phyloP scores from a whole-genome alignment of 2,888 invertebrate species.

The Drosophila imparisetae region DNA sequence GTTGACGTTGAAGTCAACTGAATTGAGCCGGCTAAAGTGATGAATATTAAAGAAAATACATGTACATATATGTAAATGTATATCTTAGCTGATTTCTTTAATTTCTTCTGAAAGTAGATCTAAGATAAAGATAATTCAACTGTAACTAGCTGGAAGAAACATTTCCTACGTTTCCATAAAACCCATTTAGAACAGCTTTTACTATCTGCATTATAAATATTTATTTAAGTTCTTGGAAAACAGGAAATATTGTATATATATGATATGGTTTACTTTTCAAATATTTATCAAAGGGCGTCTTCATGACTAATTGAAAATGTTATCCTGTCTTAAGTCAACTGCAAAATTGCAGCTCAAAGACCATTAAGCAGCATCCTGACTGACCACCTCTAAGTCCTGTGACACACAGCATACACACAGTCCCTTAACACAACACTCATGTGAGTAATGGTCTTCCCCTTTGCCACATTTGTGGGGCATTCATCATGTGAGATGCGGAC shows the following conservation, averaged over 20 bases:
- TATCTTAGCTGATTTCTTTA: background rate
- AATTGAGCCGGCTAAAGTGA: background rate
- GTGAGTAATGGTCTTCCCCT: constrained; percentile 63
- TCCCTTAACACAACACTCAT: constrained; percentile 25
- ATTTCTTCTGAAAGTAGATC: background rate
- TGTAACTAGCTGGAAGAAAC: background rate
- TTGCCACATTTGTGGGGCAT: constrained; percentile 58
- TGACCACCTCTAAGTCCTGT: constrained; percentile 19
- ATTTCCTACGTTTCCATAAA: background rate
- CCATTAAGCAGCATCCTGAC: constrained; percentile 25
- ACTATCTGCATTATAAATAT: background rate
- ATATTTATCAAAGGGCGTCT: constrained; percentile 14
- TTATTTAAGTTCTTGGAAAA: background rate
- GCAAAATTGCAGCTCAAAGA: constrained; percentile 13
- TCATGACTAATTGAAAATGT: constrained; percentile 29
- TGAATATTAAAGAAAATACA: background rate
- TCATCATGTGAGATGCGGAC: constrained; percentile 54
- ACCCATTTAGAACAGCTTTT: background rate
- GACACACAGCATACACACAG: constrained; percentile 3
- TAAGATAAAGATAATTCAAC: background rate
- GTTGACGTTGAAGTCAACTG: constrained; percentile 32
- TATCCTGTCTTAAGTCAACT: constrained; percentile 18
- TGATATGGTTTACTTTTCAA: background rate
- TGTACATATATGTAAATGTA: background rate
- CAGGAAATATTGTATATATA: background rate